Conservation (phyloP, 2,113 vertebrate species). For the Ptychochromis oligacanthus region DNA sequence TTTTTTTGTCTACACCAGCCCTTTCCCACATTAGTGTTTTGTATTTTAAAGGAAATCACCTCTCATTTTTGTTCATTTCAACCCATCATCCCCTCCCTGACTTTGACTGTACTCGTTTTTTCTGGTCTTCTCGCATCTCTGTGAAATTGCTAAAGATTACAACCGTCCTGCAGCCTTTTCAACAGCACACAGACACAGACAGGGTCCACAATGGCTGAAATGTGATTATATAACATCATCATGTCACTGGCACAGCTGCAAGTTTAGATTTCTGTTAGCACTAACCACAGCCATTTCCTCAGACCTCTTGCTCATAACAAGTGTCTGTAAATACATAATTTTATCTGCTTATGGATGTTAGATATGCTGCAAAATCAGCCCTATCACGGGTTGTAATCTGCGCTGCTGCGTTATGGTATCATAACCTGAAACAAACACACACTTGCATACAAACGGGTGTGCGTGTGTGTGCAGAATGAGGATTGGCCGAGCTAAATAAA, state of each 20-base stretch:
- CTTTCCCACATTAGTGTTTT: neutral
- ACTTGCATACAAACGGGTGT: slow-evolving; percentile 18
- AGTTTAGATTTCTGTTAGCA: slow-evolving; percentile 9
- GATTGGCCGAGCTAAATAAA: slow-evolving; percentile 77
- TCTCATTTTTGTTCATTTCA: neutral
- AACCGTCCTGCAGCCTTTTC: slow-evolving; percentile 20
- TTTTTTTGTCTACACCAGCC: neutral
- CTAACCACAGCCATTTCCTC: neutral
- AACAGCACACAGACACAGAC: slow-evolving; percentile 20
- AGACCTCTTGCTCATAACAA: neutral
- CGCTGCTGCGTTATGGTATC: slow-evolving; percentile 20
- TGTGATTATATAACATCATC: slow-evolving; percentile 55
- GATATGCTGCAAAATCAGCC: neutral
- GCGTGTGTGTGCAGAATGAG: slow-evolving; percentile 56
- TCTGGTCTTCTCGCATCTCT: neutral
- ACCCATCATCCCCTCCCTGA: fast-evolving
- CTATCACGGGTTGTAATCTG: slow-evolving; percentile 29
- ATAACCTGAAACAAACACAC: slow-evolving; percentile 38
- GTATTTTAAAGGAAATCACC: neutral
- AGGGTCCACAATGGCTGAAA: slow-evolving; percentile 31
- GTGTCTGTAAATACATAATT: neutral
- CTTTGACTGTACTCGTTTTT: neutral
- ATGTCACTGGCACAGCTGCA: slow-evolving; percentile 28
- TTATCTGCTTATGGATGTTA: neutral
- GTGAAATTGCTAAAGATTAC: slow-evolving; percentile 18